phyloP scores from a whole-genome alignment of 1,140 invertebrate genomes.

The Drosophila ananassae region DNA sequence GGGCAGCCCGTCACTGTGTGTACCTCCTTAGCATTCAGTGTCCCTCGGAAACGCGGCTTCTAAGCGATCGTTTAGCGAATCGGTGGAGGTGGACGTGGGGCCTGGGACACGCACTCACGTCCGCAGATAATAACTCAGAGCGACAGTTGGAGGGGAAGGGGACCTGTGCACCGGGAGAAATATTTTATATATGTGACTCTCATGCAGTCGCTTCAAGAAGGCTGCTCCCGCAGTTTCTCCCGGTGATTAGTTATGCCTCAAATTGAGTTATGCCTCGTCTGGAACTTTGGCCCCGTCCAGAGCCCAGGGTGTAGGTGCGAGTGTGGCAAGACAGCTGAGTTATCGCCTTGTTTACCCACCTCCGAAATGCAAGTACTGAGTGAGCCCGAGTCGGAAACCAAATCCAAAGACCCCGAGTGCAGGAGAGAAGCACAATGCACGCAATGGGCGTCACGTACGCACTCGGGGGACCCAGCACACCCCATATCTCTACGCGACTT shows the following conservation, averaged over 20 bases:
- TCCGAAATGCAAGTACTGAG: constrained; percentile 22
- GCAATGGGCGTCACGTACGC: constrained; percentile 55
- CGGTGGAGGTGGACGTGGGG: constrained; percentile 7
- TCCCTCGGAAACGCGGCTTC: constrained; percentile 49
- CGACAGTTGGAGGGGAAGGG: constrained; percentile 3
- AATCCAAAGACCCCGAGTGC: neutral
- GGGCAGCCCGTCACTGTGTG: neutral
- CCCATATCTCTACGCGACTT: neutral
- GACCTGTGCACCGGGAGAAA: constrained; percentile 13
- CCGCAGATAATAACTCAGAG: constrained; percentile 57
- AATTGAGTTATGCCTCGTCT: constrained; percentile 17
- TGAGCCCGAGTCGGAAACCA: neutral
- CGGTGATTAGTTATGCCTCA: constrained; percentile 3
- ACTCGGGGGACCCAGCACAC: constrained; percentile 19
- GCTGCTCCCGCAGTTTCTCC: neutral
- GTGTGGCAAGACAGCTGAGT: constrained; percentile 52
- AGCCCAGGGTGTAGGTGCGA: constrained; percentile 8
- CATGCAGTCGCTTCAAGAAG: no score
- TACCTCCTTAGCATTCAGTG: constrained; percentile 20
- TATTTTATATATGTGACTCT: neutral
- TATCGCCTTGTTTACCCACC: constrained; percentile 60
- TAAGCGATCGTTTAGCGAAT: constrained; percentile 71
- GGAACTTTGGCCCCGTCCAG: constrained; percentile 1
- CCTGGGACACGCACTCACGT: constrained; percentile 46
- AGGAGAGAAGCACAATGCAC: constrained; percentile 17